Percentiles rank a stretch among this genome's conserved stretches.
Evolutionary conservation across 1,140 invertebrate genomes (phyloP).

Genomic region (Tetragnatha versicolor): DNA sequence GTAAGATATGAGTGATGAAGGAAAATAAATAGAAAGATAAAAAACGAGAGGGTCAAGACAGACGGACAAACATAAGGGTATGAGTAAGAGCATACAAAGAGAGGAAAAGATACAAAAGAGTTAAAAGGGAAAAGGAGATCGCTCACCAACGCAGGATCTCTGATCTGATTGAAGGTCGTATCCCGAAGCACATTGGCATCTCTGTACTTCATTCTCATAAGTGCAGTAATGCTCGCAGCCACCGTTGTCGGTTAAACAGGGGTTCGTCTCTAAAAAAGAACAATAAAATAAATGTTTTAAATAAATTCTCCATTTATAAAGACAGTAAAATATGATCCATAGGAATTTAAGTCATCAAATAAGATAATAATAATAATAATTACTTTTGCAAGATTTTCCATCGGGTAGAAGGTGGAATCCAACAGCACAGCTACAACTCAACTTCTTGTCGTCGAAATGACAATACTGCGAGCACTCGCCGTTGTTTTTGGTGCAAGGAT

Average conservation of each 20-base stretch:
- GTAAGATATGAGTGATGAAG: too few species aligned
- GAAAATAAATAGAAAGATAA: too few species aligned
- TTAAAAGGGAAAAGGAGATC: too few species aligned
- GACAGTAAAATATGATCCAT: neutral
- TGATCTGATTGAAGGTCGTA: too few species aligned
- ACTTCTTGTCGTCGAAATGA: neutral
- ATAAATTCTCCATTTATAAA: neutral
- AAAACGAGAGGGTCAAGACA: too few species aligned
- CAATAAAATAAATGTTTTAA: neutral
- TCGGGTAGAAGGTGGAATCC: conserved; percentile 14
- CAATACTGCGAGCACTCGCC: conserved; percentile 51
- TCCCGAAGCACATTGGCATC: conserved; percentile 25
- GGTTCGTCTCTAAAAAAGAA: conserved; percentile 6
- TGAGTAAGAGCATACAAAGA: too few species aligned
- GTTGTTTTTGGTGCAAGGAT: conserved; percentile 35
- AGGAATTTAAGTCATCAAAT: too few species aligned
- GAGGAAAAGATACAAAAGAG: too few species aligned
- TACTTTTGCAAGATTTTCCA: conserved; percentile 37
- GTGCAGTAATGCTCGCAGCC: conserved; percentile 29
- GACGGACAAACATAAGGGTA: too few species aligned
- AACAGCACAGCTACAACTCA: neutral
- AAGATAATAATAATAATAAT: neutral
- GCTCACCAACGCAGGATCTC: too few species aligned
- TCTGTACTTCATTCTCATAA: neutral
- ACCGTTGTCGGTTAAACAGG: conserved; percentile 26